Conservation (phyloP, 1,140 invertebrate genomes). For the Drosophila subobscura region DNA sequence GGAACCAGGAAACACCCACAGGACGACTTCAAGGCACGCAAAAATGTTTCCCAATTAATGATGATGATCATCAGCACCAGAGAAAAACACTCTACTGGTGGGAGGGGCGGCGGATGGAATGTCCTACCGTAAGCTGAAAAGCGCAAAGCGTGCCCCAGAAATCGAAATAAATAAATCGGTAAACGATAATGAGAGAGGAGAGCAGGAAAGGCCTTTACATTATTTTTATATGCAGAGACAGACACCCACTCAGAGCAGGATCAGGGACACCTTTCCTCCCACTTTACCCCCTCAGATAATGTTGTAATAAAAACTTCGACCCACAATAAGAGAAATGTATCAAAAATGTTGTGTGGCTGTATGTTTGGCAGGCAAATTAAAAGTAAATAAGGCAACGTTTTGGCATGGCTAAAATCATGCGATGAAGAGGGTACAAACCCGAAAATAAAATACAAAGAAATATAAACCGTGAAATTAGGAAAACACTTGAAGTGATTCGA, state of each 20-base stretch:
- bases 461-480: conserved; percentile 74
- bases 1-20: conserved; percentile 53
- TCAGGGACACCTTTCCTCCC: neutral
- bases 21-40: conserved; percentile 67
- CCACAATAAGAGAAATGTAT: conserved; percentile 35
- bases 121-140: conserved; percentile 57
- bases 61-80: conserved; percentile 57
- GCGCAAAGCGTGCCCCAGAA: conserved; percentile 46
- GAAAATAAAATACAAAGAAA: conserved; percentile 53
- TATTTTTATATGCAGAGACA: neutral
- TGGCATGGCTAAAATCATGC: conserved; percentile 20
- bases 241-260: neutral
- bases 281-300: conserved; percentile 4
- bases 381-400: conserved; percentile 73
- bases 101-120: conserved; percentile 7
- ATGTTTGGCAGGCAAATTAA: conserved; percentile 77
- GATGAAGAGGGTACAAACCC: neutral
- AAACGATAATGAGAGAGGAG: conserved; percentile 43
- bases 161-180: conserved; percentile 67
- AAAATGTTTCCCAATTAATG: conserved; percentile 61
- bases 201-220: neutral
- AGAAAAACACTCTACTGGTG: conserved; percentile 2
- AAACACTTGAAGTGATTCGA: conserved; percentile 78
- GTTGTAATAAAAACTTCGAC: conserved; percentile 53
- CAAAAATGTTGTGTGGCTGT: conserved; percentile 25